Evolutionary conservation across 2,888 invertebrate species (phyloP), one percentile per base, ranked within the genome.

Genomic region (Melanchra persicariae): DNA sequence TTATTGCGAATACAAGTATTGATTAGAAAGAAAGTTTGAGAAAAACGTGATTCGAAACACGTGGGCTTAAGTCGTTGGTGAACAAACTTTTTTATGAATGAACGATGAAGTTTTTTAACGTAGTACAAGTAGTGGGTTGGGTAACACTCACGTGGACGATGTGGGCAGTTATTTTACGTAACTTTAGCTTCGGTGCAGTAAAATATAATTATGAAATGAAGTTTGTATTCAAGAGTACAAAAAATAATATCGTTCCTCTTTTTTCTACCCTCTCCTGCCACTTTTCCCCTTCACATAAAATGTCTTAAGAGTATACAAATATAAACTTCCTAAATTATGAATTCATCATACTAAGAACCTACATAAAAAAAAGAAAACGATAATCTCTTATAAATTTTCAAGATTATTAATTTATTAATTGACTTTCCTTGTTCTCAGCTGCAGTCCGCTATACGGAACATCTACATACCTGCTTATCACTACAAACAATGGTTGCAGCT

Each of bases 401-500:
- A 9, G 5, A 5, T 40, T 5, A 40, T 40, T 4, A 40, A 17
- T 17, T 15, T 5, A 40, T n/a, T 34, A 40, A 58, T 22, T n/a
- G 43, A 73, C 52, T 80, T 74, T 75, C 70, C 49, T 71, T 64
- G n/a, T 26, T 62, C 49, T 26, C 7, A 54, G 49, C 12, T 12
- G 19, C 7, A 54, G 47, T 61, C 68, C 65, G 73, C 70, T 69
- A 82, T 74, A 72, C 79, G 77, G 79, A 83, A 80, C 81, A 57
- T 60, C 68, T n/a, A n/a, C 54, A 76, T 70, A 68, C 17, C 58
- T 75, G 79, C 60, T 68, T 73, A 83, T 70, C 74, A 84, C 65
- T 61, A 73, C 72, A 79, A 74, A 89, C 87, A 89, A 87, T 87
- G 62, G 78, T 73, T 69, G 59, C 70, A 81, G 63, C 60, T 71